Evolutionary conservation across 2,797 vertebrate genomes (phyloP), one percentile per base, ranked within the genome.

Genomic region (Scolopax bukidnonensis): DNA sequence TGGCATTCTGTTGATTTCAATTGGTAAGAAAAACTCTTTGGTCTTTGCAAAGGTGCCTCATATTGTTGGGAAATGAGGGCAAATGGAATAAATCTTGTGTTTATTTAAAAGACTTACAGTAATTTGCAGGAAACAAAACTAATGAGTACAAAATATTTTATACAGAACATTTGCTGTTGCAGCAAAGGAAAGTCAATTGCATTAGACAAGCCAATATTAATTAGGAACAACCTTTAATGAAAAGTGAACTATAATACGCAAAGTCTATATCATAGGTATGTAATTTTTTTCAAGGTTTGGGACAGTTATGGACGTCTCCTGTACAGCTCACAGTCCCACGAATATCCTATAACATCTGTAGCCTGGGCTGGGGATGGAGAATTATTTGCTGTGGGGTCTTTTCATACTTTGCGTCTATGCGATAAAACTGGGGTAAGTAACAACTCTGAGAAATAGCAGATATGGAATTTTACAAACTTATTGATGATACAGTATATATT

Each of bases 361-460:
- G 98, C 99, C 95, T 99, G 99, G 99, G 98, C 99, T 80, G 98
- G 98, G 70, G 99, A 99, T 90, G 99, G 99, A 43, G 99, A 99
- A 79, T 93, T 99, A 57, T 99, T 99, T 96, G 98, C 99, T 7
- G 96, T 99, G 97, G 99, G 99, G 43, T 99, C 99, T 38, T 99
- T 99, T 96, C 98, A 99, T 97, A 99, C 99, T 20, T 97, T 99
- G 82, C 98, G 98, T 9, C 98, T 99, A 21, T 99, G 99, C 70
- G 99, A 99, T 98, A 99, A 99, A 98, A 99, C 98, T 10, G 99
- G 99, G 98, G 99, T 99, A 98, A 99, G 99, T 98, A 95, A 93
- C 25, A 56, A 92, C 45, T 60, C 51, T 61, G 57, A 95, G 18
- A n/a, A 56, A 16, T 7, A 54, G 50, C 63, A 78, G 24, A 12